Evolutionary conservation across 2,797 vertebrate species (phyloP).

Genomic region (Cheracebus regulus): DNA sequence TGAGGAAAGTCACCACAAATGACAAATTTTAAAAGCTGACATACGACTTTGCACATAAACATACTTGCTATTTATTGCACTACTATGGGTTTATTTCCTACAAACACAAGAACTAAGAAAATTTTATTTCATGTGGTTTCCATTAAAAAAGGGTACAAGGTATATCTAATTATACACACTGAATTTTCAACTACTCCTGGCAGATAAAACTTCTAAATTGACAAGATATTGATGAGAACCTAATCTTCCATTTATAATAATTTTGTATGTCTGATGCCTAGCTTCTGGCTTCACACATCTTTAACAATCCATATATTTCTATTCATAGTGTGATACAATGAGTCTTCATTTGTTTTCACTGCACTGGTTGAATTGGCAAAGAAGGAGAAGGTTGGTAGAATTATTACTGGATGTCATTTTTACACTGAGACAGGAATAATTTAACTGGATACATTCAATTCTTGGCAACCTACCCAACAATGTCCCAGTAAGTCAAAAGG

Average conservation of each 20-base stretch:
- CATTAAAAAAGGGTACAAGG: not conserved
- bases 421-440: not conserved
- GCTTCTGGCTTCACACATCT: not conserved
- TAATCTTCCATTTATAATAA: not conserved
- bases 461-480: not conserved
- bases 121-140: not conserved
- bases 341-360: not conserved
- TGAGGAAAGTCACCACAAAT: not conserved
- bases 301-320: not conserved
- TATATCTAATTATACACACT: not conserved
- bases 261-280: not conserved
- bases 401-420: not conserved
- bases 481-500: not conserved
- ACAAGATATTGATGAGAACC: not conserved
- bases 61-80: not conserved
- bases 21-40: not conserved
- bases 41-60: not conserved
- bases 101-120: not conserved
- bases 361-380: not conserved
- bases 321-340: not conserved
- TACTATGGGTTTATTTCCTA: not conserved
- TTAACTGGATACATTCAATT: not conserved
- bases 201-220: not conserved
- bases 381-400: not conserved
- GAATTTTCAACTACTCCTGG: conserved; percentile 8